Percentiles rank a stretch among this genome's conserved stretches.
phyloP scores from a whole-genome alignment of 1,140 invertebrate genomes.

The Drosophila truncata region DNA sequence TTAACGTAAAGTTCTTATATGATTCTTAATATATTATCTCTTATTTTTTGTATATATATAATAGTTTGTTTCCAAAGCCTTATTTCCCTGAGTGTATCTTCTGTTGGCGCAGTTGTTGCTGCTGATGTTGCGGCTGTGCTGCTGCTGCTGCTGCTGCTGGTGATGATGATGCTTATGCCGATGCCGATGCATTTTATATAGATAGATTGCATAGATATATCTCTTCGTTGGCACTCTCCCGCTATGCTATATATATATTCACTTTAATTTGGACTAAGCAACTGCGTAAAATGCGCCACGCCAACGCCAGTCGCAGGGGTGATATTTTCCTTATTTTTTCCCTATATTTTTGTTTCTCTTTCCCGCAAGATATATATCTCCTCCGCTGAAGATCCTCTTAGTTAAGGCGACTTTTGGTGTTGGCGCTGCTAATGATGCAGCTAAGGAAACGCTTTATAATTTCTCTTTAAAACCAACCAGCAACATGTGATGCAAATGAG shows the following conservation, averaged over 20 bases:
- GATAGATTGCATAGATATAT: slow-evolving; percentile 68
- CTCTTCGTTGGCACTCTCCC: slow-evolving; percentile 54
- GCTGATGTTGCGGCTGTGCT: slow-evolving; percentile 23
- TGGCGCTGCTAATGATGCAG: slow-evolving; percentile 83
- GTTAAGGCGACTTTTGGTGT: slow-evolving; percentile 83
- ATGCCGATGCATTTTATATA: slow-evolving; percentile 65
- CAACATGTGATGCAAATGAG: slow-evolving; percentile 65
- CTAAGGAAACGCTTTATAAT: slow-evolving; percentile 84
- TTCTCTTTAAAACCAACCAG: slow-evolving; percentile 81
- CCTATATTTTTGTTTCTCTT: slow-evolving; percentile 10
- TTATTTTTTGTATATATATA: not conserved
- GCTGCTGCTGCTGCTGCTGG: slow-evolving; percentile 9
- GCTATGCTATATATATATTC: slow-evolving; percentile 49
- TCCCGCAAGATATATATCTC: slow-evolving; percentile 2
- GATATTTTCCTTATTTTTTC: slow-evolving; percentile 22
- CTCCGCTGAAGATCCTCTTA: slow-evolving; percentile 37
- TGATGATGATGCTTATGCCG: slow-evolving; percentile 21
- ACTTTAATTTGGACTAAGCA: slow-evolving; percentile 76
- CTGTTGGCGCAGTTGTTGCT: slow-evolving; percentile 36
- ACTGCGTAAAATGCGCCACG: slow-evolving; percentile 76
- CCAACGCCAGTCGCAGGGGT: slow-evolving; percentile 66
- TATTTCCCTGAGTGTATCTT: slow-evolving; percentile 4
- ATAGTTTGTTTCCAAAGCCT: not conserved
- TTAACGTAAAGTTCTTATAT: too few species aligned
- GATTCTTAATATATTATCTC: too few species aligned